A percentile compares a stretch with the other conserved stretches of the same genome.
Conservation (phyloP, 2,888 invertebrate species). For the Thumatha senex region DNA sequence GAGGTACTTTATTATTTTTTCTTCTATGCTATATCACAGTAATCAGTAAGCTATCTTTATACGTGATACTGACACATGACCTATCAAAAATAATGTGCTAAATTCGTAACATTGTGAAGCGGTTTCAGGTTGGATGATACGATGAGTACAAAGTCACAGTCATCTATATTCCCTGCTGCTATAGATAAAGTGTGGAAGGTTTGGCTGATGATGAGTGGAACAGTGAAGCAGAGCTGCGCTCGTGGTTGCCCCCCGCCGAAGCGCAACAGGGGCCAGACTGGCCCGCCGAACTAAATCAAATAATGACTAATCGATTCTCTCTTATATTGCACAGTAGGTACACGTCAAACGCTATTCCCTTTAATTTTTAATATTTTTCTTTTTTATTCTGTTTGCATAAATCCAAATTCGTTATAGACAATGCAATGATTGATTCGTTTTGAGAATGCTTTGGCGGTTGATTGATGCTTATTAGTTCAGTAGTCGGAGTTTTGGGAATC, state of each 20-base stretch:
- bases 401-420: constrained; percentile 79
- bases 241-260: constrained; percentile 75
- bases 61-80: too few relatives aligned
- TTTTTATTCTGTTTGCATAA: constrained; percentile 77
- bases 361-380: constrained; percentile 72
- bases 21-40: too few relatives aligned
- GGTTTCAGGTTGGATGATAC: too few relatives aligned
- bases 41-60: too few relatives aligned
- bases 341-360: constrained; percentile 81
- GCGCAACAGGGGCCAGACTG: constrained; percentile 69
- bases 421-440: constrained; percentile 78
- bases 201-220: constrained; percentile 71
- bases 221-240: constrained; percentile 62
- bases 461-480: constrained; percentile 83
- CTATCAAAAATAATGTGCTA: too few relatives aligned
- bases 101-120: too few relatives aligned
- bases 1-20: too few relatives aligned
- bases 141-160: too few relatives aligned
- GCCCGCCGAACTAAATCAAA: constrained; percentile 82
- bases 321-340: constrained; percentile 83
- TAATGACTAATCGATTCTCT: constrained; percentile 83
- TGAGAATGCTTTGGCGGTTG: constrained; percentile 75
- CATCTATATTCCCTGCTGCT: constrained; percentile 52
- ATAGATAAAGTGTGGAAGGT: constrained; percentile 79
- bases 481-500: constrained; percentile 80